Base-by-base conservation (phyloP, 2,113 vertebrate genomes). In the Felis chaus region DNA sequence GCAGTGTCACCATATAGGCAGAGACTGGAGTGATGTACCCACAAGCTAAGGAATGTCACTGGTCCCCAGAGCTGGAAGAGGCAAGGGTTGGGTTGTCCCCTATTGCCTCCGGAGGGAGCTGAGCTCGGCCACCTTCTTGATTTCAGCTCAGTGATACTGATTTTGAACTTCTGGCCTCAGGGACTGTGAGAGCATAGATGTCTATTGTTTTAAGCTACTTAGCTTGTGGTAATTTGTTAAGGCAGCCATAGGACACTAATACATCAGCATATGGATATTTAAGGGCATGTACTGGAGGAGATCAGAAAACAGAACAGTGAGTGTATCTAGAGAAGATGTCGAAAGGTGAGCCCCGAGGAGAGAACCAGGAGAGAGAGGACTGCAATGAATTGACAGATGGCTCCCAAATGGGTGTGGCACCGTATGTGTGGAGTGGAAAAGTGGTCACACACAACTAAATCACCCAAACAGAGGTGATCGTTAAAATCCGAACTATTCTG, bases 101-200 rank as follows among this genome's bases (percentile, higher is more conserved):
- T 18, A 41, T 12, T 4, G 3, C 41, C 41, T 25, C 25, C 1
- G 0, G 13, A 18, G 41, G 15, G 3, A 80, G 19, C 25, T 11
- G 2, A 12, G 31, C 23, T 25, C n/a, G 36, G 6, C 5, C 4
- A 25, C 18, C 2, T 6, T 27, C 80, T 45, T 18, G 18, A 65
- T 74, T 69, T 71, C 41, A 86, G 33, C 9, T 33, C 21, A 65
- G 0, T 1, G n/a, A 50, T 14, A 45, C 29, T 31, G 36, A 91
- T 7, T 45, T n/a, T 88, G 50, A 55, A 55, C 16, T 89, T 61
- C 45, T 21, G 48, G 36, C 7, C 18, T n/a, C 33, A 13, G 23
- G n/a, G 55, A 36, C 21, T 23, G 1, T 41, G n/a, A 91, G 31
- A 80, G 31, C 65, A 93, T n/a, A 7, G 1, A 45, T 31, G 65